phyloP scores from a whole-genome alignment of 2,888 invertebrate genomes.

The Drosophila kambysellisi region DNA sequence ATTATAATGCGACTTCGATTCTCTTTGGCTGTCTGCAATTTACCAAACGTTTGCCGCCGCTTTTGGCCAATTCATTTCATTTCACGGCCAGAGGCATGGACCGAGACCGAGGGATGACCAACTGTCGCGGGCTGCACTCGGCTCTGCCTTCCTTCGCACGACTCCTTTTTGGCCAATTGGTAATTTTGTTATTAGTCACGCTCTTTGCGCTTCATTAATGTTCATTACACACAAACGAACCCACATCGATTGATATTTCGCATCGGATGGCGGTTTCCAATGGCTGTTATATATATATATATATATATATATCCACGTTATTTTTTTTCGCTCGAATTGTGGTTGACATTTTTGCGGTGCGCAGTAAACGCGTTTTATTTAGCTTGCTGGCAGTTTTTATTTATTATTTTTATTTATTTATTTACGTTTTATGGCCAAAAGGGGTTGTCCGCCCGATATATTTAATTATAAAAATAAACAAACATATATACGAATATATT shows the following conservation, averaged over 20 bases:
- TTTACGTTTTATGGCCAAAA: constrained; percentile 48
- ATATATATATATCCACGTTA: background rate
- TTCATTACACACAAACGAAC: constrained; percentile 81
- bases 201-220: constrained; percentile 81
- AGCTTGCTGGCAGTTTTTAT: constrained; percentile 47
- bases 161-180: constrained; percentile 76
- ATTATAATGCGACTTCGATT: constrained; percentile 63
- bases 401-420: constrained; percentile 24
- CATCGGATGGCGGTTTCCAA: constrained; percentile 66
- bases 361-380: constrained; percentile 62
- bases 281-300: constrained; percentile 38
- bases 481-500: constrained; percentile 18
- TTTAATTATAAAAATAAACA: constrained; percentile 77
- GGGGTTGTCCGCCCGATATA: constrained; percentile 68
- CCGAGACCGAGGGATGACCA: constrained; percentile 34
- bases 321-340: constrained; percentile 48
- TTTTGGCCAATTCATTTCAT: constrained; percentile 49
- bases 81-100: constrained; percentile 1
- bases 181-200: constrained; percentile 80
- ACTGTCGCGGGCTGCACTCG: constrained; percentile 55
- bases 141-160: background rate
- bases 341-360: constrained; percentile 78
- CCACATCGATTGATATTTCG: constrained; percentile 79
- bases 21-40: constrained; percentile 30
- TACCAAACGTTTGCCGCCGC: constrained; percentile 33